These are phyloP conservation scores for Sternotherus odoratus DNA, from an alignment of 2,797 vertebrate species.

Conservation along the genomic window DNA sequence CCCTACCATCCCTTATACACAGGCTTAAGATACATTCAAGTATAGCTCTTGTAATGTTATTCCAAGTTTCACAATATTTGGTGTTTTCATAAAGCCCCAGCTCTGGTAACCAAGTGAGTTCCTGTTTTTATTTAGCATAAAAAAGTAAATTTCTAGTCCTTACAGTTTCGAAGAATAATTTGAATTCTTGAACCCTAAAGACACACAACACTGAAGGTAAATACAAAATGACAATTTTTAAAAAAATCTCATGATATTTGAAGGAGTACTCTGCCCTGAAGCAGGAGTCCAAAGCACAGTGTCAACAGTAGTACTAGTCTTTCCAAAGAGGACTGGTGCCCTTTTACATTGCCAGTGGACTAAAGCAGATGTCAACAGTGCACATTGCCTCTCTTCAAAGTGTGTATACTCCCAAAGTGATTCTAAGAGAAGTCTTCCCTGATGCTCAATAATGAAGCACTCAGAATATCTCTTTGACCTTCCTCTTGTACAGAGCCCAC, in stretches of 20 bases:
- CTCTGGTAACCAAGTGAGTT: not conserved
- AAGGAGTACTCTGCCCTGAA: not conserved
- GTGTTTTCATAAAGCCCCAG: not conserved
- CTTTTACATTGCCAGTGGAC: not conserved
- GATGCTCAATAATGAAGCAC: not conserved
- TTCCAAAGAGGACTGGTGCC: not conserved
- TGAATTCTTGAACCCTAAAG: not conserved
- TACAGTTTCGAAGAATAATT: not conserved
- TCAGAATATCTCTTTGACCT: not conserved
- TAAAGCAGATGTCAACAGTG: not conserved
- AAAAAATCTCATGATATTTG: not conserved
- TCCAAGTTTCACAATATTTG: not conserved
- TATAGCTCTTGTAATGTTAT: not conserved
- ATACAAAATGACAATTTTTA: not conserved
- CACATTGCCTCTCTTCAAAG: not conserved
- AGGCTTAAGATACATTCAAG: not conserved
- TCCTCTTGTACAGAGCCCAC: not conserved
- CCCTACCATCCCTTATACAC: not conserved
- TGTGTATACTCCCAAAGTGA: not conserved
- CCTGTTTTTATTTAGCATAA: not conserved
- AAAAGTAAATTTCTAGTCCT: not conserved
- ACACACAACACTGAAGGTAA: not conserved
- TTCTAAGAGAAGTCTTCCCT: not conserved
- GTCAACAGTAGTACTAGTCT: not conserved
- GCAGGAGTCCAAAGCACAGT: not conserved